Evolutionary conservation across 2,888 invertebrate species (phyloP), one percentile per base, ranked within the genome.

Genomic region (Chymomyza caudatula): DNA sequence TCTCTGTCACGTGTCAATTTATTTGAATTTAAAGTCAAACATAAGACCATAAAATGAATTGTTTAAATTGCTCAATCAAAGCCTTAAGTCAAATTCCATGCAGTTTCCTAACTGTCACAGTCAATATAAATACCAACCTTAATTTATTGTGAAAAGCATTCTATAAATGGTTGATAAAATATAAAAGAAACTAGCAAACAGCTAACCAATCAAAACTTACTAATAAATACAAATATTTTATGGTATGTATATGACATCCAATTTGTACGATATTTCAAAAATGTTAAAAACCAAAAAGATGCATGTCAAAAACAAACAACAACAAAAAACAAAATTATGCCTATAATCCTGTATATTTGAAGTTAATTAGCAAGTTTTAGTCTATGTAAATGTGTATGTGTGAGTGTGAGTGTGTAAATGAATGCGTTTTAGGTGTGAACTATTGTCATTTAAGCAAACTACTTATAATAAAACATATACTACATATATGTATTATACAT

Each of bases 361-460:
- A 83, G 73, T 69, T 85, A 83, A 85, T 85, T 77, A 75, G 73
- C 65, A 55, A 73, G 53, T 65, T 60, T 67, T 67, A 67, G 60
- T 55, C n/a, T 63, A 53, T 22, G 37, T 43, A n/a, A 6, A 8
- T 56, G 53, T 55, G n/a, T 23, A 29, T 29, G 49, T 25, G n/a
- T 8, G 42, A n/a, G 42, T 22, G 29, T 49, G 15, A 49, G 58
- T 2, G 19, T 49, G 44, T 58, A 67, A 49, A 20, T 55, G 29
- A 37, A 49, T 20, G 61, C n/a, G n/a, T n/a, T 54, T 51, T 62
- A 51, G 25, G 59, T n/a, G 20, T 15, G 29, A 52, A 52, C 5
- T 25, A 25, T n/a, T n/a, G n/a, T n/a, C n/a, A n/a, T n/a, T n/a
- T 58, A 20, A 65, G 60, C 58, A 66, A 68, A 13, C 8, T 53